Evolutionary conservation across 2,113 vertebrate genomes (phyloP).

Genomic region (Albula goreensis): DNA sequence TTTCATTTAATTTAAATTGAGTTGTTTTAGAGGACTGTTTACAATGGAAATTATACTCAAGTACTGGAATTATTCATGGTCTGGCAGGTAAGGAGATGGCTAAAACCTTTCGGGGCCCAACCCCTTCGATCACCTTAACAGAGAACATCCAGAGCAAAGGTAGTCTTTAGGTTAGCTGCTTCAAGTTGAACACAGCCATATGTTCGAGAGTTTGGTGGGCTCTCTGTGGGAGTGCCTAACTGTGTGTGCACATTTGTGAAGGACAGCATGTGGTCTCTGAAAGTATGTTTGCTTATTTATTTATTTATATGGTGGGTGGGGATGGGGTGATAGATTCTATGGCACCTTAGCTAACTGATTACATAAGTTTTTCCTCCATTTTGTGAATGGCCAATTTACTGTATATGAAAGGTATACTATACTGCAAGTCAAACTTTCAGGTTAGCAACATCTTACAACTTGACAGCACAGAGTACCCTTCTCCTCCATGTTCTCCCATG

Average conservation of each 20-base stretch:
- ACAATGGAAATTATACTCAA: not conserved
- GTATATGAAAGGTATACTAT: too few relatives aligned
- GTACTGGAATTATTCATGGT: constrained; percentile 28
- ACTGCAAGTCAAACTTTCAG: not conserved
- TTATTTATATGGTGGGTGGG: too few relatives aligned
- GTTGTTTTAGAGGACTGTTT: constrained; percentile 2
- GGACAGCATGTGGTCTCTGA: too few relatives aligned
- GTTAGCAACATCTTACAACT: not conserved
- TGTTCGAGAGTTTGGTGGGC: constrained; percentile 45
- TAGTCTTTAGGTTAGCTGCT: constrained; percentile 37
- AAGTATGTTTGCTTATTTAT: too few relatives aligned
- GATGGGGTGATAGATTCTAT: too few relatives aligned
- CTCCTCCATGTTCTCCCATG: not conserved
- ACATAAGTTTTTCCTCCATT: too few relatives aligned
- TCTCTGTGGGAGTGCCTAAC: constrained; percentile 32
- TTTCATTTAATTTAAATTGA: constrained; percentile 6
- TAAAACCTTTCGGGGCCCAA: constrained; percentile 22
- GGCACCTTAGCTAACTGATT: too few relatives aligned
- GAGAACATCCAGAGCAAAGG: constrained; percentile 29
- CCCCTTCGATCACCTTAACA: not conserved
- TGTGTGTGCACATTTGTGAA: constrained; percentile 29
- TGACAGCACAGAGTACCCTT: not conserved
- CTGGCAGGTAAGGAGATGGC: constrained; percentile 24
- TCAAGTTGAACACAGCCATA: constrained; percentile 47
- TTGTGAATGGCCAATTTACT: too few relatives aligned